phyloP scores from a whole-genome alignment of 2,888 invertebrate species.

The Auanema freiburgensis region DNA sequence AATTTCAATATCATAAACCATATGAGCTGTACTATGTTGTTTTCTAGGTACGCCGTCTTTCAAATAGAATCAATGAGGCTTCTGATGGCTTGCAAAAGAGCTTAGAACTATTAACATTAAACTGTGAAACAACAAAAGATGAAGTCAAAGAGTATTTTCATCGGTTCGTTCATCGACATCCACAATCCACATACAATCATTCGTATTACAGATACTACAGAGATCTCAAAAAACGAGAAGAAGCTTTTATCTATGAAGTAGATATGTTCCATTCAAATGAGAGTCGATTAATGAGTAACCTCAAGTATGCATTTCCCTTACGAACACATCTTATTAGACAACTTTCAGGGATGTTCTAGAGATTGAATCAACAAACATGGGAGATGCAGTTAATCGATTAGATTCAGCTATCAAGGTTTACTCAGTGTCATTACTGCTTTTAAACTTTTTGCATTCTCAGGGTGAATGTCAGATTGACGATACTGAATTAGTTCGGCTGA shows the following conservation, averaged over 20 bases:
- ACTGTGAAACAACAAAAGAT: conserved; percentile 84
- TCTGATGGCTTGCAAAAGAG: conserved; percentile 72
- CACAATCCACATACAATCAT: background rate
- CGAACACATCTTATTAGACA: background rate
- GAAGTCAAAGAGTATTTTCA: conserved; percentile 81
- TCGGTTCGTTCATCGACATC: conserved; percentile 27
- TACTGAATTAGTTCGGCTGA: conserved; percentile 87
- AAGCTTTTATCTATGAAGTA: conserved; percentile 69
- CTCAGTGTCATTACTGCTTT: background rate
- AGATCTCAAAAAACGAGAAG: conserved; percentile 72
- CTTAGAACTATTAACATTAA: conserved; percentile 82
- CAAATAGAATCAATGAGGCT: conserved; percentile 61
- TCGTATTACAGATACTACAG: conserved; percentile 37
- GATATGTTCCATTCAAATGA: conserved; percentile 88
- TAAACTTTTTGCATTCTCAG: conserved; percentile 19
- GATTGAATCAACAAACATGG: conserved; percentile 89
- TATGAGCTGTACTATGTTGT: too few species aligned
- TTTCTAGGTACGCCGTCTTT: conserved; percentile 59
- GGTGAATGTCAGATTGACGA: conserved; percentile 71
- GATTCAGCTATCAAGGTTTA: conserved; percentile 71
- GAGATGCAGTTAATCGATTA: conserved; percentile 92
- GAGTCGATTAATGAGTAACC: conserved; percentile 74
- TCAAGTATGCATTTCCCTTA: conserved; percentile 77
- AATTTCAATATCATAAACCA: conserved; percentile 69
- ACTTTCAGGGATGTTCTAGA: conserved; percentile 71